These are phyloP conservation scores for Athalia rosae DNA, from an alignment of 2,888 invertebrate genomes.

Conservation along the genomic window DNA sequence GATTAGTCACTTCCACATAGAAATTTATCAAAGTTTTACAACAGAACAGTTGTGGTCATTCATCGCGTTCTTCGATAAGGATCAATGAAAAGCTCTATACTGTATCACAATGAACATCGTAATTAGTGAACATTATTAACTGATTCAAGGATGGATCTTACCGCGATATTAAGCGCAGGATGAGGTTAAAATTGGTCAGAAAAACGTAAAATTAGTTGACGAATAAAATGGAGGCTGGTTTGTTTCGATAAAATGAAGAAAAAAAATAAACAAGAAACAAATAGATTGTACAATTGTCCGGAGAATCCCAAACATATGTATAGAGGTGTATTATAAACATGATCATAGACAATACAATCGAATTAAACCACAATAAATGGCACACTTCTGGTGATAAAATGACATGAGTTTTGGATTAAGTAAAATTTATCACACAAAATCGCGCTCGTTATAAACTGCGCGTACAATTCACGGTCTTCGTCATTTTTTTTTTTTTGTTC, in stretches of 20 bases:
- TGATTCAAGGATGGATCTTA: no score
- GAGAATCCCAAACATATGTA: conserved; percentile 53
- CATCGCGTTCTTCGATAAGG: no score
- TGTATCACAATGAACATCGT: not conserved
- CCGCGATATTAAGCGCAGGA: not conserved
- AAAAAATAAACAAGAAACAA: not conserved
- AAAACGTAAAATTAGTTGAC: not conserved
- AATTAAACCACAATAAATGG: conserved; percentile 53
- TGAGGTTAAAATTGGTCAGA: not conserved
- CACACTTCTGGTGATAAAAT: conserved; percentile 44
- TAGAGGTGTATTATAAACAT: conserved; percentile 58
- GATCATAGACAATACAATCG: conserved; percentile 51
- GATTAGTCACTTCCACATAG: no score
- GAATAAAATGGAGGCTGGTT: not conserved
- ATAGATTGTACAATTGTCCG: conserved; percentile 17
- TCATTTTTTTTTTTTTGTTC: not conserved
- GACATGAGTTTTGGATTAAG: conserved; percentile 47
- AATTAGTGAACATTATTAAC: not conserved
- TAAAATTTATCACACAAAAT: conserved; percentile 28
- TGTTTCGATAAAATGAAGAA: not conserved
- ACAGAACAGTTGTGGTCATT: no score
- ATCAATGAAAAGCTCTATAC: no score
- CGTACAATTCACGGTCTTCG: not conserved
- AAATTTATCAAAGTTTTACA: no score
- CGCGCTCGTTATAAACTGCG: not conserved